Base-by-base conservation (phyloP, 2,888 invertebrate species). In the Metalampra italica region DNA sequence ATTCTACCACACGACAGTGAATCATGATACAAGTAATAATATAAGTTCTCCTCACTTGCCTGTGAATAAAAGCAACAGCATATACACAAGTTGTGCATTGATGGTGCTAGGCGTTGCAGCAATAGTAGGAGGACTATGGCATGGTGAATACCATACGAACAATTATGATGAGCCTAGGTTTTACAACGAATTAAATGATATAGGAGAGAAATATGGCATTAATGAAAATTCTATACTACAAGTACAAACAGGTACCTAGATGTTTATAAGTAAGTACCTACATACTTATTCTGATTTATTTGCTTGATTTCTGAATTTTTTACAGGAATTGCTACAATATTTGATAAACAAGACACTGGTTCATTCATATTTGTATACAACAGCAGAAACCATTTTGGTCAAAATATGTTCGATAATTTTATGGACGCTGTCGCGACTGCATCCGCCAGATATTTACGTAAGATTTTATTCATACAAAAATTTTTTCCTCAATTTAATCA, bases 351-450 rank as follows among this genome's bases (percentile, higher is more conserved):
- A 66, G 85, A 84, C 49, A 67, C 83, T 0, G 85, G 81, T 7
- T 85, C 87, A 9, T 84, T 89, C 43, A 78, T 89, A 52, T 85
- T 89, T 64, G 63, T 78, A 2, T 88, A 89, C 56, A 75, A 88
- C 51, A 78, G 79, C 52, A 60, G 51, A 5, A 50, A 54, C 0
- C 58, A 73, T 45, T 82, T 79, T 46, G 63, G 81, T 55, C 41
- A 54, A 12, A 43, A 53, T 11, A 53, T 57, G 42, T 83, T 89
- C 44, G 65, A 78, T 39, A 71, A 67, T 40, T 84, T 89, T 45
- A 64, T 85, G 9, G 66, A 81, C 53, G 77, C 80, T 55, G 61
- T 85, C 36, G 75, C 84, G 1, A 60, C 60, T 9, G 62, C 66
- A 39, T 59, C 87, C n/a, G 77, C 86, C 0, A 76, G 64, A 65